Conservation (phyloP, 2,113 vertebrate genomes). For the Syrrhaptes paradoxus region DNA sequence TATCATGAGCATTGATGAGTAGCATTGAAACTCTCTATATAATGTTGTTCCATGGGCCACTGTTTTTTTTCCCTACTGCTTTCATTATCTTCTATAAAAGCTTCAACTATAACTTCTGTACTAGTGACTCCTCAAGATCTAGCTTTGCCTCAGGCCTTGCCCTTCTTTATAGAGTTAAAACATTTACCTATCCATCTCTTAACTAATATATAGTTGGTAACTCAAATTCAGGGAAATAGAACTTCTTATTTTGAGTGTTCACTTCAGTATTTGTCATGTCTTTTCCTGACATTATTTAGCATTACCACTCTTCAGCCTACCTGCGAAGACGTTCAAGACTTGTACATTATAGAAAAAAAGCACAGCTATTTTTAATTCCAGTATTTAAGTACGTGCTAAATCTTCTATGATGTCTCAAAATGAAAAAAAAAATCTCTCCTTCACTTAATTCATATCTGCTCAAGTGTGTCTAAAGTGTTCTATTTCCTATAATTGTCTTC, state of each 20-base stretch:
- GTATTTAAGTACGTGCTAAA: not conserved
- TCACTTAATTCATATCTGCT: not conserved
- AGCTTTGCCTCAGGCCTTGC: not conserved
- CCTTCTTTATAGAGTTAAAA: not conserved
- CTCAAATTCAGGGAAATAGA: not conserved
- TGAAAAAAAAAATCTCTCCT: not conserved
- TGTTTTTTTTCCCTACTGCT: not conserved
- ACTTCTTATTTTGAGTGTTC: not conserved
- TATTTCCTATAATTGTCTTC: not conserved
- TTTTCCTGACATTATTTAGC: not conserved
- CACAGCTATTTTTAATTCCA: not conserved
- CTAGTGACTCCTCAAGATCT: not conserved
- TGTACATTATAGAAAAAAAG: not conserved
- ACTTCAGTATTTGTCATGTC: not conserved
- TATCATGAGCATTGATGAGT: not conserved
- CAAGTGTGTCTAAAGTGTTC: not conserved
- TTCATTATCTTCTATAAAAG: not conserved
- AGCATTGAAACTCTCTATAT: not conserved
- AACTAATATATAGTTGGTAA: not conserved
- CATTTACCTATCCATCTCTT: not conserved
- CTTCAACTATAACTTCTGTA: not conserved
- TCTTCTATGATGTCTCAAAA: not conserved
- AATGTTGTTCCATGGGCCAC: not conserved
- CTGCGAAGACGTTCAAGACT: not conserved
- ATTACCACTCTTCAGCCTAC: not conserved